Conservation (phyloP, 1,140 invertebrate genomes). For the Arctopsyche grandis region DNA sequence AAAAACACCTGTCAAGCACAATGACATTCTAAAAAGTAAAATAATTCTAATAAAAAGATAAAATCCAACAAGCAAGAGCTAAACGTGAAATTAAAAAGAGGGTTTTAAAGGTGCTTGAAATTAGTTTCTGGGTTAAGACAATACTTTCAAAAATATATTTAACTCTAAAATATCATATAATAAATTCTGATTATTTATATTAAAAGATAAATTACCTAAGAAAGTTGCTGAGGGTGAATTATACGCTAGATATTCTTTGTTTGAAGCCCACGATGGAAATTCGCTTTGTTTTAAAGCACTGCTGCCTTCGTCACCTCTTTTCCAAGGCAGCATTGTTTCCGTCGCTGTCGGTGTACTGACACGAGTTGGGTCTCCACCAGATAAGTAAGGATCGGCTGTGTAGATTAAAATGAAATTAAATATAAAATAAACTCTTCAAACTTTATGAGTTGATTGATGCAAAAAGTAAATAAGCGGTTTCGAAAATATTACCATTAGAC, state of each 20-base stretch:
- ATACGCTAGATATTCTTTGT: conserved; percentile 92
- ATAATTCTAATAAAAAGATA: too few species aligned
- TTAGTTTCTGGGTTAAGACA: too few species aligned
- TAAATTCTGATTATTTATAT: too few species aligned
- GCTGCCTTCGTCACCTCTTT: conserved; percentile 78
- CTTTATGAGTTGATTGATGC: background rate
- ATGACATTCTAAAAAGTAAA: too few species aligned
- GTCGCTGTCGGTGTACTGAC: conserved; percentile 86
- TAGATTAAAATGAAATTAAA: background rate
- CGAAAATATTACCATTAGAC: conserved; percentile 58
- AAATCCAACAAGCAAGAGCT: too few species aligned
- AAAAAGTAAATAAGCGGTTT: background rate
- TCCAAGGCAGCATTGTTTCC: conserved; percentile 89
- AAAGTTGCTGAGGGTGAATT: conserved; percentile 91
- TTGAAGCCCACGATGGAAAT: conserved; percentile 91
- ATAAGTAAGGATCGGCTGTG: conserved; percentile 38
- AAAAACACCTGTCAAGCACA: background rate
- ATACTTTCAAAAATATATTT: too few species aligned
- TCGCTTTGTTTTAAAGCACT: conserved; percentile 85
- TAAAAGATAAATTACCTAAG: conserved; percentile 71
- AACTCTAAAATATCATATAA: too few species aligned
- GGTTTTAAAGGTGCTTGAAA: too few species aligned
- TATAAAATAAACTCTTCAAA: background rate
- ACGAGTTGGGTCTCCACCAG: conserved; percentile 69
- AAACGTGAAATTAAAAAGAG: too few species aligned